phyloP scores from a whole-genome alignment of 2,888 invertebrate genomes.

The Nymphalis c-album region DNA sequence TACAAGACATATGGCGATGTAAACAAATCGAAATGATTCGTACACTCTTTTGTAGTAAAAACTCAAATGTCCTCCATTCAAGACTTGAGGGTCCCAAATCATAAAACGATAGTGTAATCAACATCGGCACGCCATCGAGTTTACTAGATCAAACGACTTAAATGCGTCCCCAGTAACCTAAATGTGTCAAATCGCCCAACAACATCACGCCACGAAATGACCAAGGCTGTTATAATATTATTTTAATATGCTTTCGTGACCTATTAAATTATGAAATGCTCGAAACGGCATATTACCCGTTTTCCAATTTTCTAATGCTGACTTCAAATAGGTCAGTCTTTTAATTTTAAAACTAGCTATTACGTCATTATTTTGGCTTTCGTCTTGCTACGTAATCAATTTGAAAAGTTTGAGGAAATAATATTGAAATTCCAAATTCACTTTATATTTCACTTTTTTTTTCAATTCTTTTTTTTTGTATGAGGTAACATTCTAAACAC shows the following conservation, averaged over 20 bases:
- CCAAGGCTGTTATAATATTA: conserved; percentile 18
- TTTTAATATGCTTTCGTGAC: conserved; percentile 32
- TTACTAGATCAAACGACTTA: conserved; percentile 38
- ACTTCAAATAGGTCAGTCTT: background rate
- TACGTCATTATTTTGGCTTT: background rate
- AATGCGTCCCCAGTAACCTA: conserved; percentile 42
- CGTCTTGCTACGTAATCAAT: background rate
- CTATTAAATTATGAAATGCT: conserved; percentile 24
- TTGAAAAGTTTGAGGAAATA: too few species aligned
- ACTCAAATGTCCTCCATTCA: conserved; percentile 21
- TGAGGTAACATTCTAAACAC: too few species aligned
- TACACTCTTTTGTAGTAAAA: conserved; percentile 5
- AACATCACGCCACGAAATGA: conserved; percentile 29
- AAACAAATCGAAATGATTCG: too few species aligned
- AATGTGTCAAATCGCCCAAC: conserved; percentile 42
- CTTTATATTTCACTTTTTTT: too few species aligned
- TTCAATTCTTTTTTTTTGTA: too few species aligned
- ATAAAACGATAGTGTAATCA: conserved; percentile 33
- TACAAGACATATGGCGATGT: too few species aligned
- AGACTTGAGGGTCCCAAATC: conserved; percentile 28
- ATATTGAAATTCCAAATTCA: too few species aligned
- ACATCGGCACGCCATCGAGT: conserved; percentile 34
- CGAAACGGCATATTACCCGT: background rate
- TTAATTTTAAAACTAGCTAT: background rate
- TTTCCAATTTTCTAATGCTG: conserved; percentile 8